Base-by-base conservation (phyloP, 2,888 invertebrate species). In the Plebejus anna region DNA sequence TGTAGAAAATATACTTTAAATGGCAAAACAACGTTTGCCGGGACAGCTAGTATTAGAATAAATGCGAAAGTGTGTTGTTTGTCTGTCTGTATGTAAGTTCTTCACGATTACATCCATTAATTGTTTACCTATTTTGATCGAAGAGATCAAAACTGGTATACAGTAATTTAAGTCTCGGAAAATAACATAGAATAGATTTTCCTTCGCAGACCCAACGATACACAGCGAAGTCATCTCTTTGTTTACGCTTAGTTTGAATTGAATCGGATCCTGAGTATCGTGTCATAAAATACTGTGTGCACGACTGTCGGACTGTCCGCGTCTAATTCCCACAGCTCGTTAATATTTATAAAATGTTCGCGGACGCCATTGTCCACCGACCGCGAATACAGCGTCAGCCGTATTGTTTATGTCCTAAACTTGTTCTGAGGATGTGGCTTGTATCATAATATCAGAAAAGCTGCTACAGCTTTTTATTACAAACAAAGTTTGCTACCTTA, bases 261-360 rank as follows among this genome's bases (percentile, higher is more conserved):
- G 16, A 16, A 55, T 55, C 4, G 16, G 55, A 55, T 55, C 55
- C 16, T 13, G 55, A 55, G 55, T 16, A 16, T 13, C 55, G 4
- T 55, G 55, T 55, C 16, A 55, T 4, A 55, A 55, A 16, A 16
- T 55, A 66, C 32, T 32, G 66, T 66, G 36, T 5, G 66, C 66
- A 11, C 61, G 61, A 66, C 47, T 47, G 28, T 28, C 11, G 28
- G 28, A 28, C 66, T 13, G 13, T 32, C 66, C 32, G 66, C 66
- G 11, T 51, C 51, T 75, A 38, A 75, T 70, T 75, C 51, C 75
- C 75, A 61, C 70, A 66, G 75, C 75, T 51, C 70, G 61, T 75
- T 47, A 75, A 70, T 75, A 75, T 75, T 75, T 51, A 75, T 75
- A 70, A 47, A 66, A 47, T 70, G 61, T 75, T 75, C 66, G 1